Evolutionary conservation across 2,797 vertebrate genomes (phyloP).

Genomic region (Momotus momota): DNA sequence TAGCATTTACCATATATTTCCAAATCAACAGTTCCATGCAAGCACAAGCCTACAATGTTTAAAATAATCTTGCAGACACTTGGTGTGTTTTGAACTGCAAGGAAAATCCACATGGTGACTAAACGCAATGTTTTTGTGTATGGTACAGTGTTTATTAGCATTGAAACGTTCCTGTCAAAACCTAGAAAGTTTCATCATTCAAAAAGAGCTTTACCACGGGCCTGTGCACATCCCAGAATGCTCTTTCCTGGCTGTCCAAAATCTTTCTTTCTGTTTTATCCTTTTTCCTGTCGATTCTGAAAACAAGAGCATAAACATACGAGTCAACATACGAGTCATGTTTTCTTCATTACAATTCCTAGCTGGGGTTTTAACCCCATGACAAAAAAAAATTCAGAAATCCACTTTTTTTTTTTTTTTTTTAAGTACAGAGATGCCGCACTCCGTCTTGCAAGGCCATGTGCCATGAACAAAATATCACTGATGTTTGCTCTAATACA

Average conservation of each 20-base stretch:
- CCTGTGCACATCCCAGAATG: conserved; percentile 97
- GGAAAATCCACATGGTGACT: background rate
- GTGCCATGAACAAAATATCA: background rate
- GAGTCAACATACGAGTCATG: background rate
- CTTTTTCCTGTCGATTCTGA: conserved; percentile 95
- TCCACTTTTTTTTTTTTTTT: background rate
- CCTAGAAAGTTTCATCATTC: background rate
- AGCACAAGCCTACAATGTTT: background rate
- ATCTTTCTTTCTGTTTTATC: conserved; percentile 98
- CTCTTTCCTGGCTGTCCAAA: conserved; percentile 95
- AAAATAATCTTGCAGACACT: background rate
- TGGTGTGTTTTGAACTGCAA: background rate
- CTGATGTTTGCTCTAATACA: background rate
- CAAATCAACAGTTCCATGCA: background rate
- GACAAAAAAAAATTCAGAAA: background rate
- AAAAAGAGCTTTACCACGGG: conserved; percentile 88
- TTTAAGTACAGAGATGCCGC: background rate
- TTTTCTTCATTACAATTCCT: background rate
- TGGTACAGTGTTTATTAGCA: background rate
- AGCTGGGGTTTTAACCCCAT: background rate
- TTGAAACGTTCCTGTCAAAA: background rate
- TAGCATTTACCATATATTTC: background rate
- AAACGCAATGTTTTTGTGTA: background rate
- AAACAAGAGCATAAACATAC: conserved; percentile 29
- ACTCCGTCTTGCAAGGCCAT: background rate